Evolutionary conservation across 2,797 vertebrate species (phyloP).

Genomic region (Coccyzus lansbergi): DNA sequence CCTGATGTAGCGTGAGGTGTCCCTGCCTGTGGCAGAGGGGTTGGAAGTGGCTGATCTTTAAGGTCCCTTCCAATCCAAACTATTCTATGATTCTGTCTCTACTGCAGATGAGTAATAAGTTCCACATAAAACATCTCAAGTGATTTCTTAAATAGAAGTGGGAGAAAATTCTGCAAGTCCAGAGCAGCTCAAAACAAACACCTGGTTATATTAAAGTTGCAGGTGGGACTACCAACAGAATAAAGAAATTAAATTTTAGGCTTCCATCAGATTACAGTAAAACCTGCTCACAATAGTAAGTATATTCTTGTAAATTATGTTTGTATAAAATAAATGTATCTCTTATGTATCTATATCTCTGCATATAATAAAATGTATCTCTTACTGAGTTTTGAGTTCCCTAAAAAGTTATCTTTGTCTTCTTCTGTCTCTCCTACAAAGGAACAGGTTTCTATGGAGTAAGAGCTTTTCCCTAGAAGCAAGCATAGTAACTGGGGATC

Average conservation of each 20-base stretch:
- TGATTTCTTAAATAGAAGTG: background rate
- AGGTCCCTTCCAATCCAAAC: no score
- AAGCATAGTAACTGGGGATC: background rate
- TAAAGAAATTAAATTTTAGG: background rate
- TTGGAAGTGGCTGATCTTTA: no score
- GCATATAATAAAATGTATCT: no score
- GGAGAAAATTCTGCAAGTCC: background rate
- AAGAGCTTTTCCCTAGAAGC: background rate
- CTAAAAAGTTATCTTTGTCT: background rate
- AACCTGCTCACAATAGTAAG: background rate
- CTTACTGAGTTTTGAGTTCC: background rate
- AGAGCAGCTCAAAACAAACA: background rate
- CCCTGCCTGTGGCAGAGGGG: no score
- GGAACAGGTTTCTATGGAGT: background rate
- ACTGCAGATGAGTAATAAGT: background rate
- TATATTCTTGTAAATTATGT: background rate
- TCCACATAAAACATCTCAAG: background rate
- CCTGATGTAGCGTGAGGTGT: no score
- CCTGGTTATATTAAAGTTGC: background rate
- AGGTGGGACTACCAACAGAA: background rate
- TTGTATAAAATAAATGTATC: no score
- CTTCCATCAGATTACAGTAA: background rate
- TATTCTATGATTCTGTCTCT: background rate
- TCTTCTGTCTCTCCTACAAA: background rate
- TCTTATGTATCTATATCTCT: no score